These are phyloP conservation scores for Lates calcarifer DNA, from an alignment of 2,113 vertebrate species.

Conservation along the genomic window DNA sequence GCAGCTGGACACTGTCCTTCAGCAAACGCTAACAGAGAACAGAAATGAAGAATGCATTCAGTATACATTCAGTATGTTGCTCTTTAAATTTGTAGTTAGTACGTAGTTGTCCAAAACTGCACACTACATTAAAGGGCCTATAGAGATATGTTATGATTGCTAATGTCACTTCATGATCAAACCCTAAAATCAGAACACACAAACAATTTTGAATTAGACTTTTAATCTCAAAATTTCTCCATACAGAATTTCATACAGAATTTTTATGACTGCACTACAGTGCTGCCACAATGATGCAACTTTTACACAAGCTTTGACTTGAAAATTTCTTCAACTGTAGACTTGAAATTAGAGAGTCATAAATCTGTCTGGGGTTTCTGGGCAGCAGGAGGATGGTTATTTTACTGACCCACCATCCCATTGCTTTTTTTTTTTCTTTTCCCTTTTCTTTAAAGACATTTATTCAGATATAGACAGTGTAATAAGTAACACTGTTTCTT, in stretches of 20 bases:
- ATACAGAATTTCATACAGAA: neutral
- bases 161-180: neutral
- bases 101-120: neutral
- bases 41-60: neutral
- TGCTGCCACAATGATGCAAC: constrained; percentile 27
- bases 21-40: constrained; percentile 77
- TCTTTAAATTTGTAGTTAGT: neutral
- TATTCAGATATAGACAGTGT: too few relatives aligned
- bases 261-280: neutral
- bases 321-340: neutral
- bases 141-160: neutral
- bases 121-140: neutral
- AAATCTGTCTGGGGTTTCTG: neutral
- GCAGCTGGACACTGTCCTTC: constrained; percentile 87
- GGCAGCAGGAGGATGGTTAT: neutral
- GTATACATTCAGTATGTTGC: too few relatives aligned
- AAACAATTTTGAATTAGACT: neutral
- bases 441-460: too few relatives aligned
- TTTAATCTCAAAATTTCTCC: neutral
- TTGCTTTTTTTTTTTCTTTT: too few relatives aligned
- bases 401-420: too few relatives aligned
- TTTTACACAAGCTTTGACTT: constrained; percentile 15
- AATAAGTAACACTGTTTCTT: too few relatives aligned
- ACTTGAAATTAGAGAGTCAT: constrained; percentile 7
- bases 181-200: neutral